Evolutionary conservation across 2,113 vertebrate species (phyloP), one percentile per base, ranked within the genome.

Genomic region (Psilopsiagon aurifrons): DNA sequence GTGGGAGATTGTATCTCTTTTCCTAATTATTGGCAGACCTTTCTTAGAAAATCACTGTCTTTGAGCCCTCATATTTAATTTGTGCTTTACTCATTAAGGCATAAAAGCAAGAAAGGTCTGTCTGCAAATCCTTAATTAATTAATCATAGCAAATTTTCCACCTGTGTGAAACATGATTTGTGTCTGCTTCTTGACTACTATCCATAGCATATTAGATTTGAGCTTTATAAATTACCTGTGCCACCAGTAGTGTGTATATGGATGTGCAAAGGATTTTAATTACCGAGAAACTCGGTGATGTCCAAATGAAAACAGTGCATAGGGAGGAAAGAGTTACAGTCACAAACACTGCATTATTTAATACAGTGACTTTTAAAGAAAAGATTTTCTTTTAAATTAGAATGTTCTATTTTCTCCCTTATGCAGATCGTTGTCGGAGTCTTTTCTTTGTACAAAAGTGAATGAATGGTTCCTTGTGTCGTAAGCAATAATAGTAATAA

Each of bases 101-200:
- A 54, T 8, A 35, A 88, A 80, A 88, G 59, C 28, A 88, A 91
- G 69, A 88, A 76, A 91, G 78, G 25, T 80, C 67, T 92, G 71
- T 41, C 62, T 89, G 37, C 55, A 91, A 85, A 83, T 86, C 62
- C 88, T 95, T 75, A 95, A 94, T 93, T 33, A 74, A 82, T 87
- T 93, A 96, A 86, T 94, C 71, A 95, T 19, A 86, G 23, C 12
- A 90, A 95, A 92, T 83, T 86, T 28, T 94, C 60, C 55, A 92
- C 10, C 37, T 83, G 75, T 68, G n/a, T 68, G 85, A 77, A 92
- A 66, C 33, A 63, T 78, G 66, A 57, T 83, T 95, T n/a, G 81
- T 95, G 27, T 76, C 35, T 95, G 59, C n/a, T 62, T 51, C 67
- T 71, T 90, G 78, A 95, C 55, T 93, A 73, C 23, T 69, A 67